Evolutionary conservation across 2,888 invertebrate genomes (phyloP).

Genomic region (Pemphredon lugubris): DNA sequence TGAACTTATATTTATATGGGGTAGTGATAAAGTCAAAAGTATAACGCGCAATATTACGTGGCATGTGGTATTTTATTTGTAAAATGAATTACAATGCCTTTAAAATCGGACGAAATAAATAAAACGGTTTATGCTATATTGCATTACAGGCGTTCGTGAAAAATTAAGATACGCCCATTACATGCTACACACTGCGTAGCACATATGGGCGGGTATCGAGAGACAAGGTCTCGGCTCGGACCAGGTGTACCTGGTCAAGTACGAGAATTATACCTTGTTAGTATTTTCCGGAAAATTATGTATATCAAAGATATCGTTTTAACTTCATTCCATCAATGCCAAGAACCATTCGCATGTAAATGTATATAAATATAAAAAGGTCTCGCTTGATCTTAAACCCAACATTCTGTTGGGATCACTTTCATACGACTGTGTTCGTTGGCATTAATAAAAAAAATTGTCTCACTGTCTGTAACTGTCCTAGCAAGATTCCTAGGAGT

Average conservation of each 20-base stretch:
- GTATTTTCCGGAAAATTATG: conserved; percentile 11
- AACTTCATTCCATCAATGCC: neutral
- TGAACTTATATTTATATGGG: neutral
- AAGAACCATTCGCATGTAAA: conserved; percentile 1
- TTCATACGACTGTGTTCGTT: conserved; percentile 3
- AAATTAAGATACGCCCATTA: conserved; percentile 29
- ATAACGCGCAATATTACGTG: conserved; percentile 1
- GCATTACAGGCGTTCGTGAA: conserved; percentile 28
- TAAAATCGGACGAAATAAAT: conserved; percentile 58
- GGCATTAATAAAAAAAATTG: conserved; percentile 17
- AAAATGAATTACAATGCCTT: conserved; percentile 55
- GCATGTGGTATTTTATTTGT: conserved; percentile 52
- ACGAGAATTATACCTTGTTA: too few species aligned
- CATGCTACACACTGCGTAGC: conserved; percentile 6
- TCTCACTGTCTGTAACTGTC: neutral
- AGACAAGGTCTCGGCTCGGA: too few species aligned
- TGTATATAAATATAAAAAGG: conserved; percentile 37
- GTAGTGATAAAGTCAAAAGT: neutral
- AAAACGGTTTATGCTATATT: conserved; percentile 35
- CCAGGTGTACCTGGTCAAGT: too few species aligned
- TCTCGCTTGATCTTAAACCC: conserved; percentile 5
- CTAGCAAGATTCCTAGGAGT: neutral
- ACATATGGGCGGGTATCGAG: neutral
- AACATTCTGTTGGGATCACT: neutral
- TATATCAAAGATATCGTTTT: conserved; percentile 11